phyloP scores from a whole-genome alignment of 2,888 invertebrate genomes.

The Mactromeris polynyma region DNA sequence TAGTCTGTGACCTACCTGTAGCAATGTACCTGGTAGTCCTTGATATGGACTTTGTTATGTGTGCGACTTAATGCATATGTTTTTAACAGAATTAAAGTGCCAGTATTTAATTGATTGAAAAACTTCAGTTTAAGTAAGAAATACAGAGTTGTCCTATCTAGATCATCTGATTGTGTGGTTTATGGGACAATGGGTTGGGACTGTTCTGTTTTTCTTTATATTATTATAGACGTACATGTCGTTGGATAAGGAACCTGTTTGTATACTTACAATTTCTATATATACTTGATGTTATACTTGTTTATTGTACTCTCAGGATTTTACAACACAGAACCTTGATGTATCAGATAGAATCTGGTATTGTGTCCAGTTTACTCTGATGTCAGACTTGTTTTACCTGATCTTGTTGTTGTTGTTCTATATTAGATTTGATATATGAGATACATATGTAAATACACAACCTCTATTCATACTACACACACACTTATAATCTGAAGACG shows the following conservation, averaged over 20 bases:
- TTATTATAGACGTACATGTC: background rate
- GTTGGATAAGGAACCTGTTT: background rate
- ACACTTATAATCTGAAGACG: background rate
- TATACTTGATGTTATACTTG: background rate
- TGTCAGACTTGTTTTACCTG: background rate
- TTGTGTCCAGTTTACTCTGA: background rate
- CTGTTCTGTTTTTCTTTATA: background rate
- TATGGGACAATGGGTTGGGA: background rate
- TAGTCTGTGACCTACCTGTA: no score
- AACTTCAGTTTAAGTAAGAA: no score
- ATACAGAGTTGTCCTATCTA: no score
- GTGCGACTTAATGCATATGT: no score
- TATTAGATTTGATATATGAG: background rate
- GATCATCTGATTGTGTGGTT: no score
- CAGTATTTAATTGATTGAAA: no score
- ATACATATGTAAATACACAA: background rate
- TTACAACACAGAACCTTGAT: background rate
- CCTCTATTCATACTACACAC: background rate
- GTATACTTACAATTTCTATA: background rate
- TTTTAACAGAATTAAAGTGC: no score
- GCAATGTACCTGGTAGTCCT: no score
- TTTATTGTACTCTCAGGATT: background rate
- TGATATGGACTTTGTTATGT: no score
- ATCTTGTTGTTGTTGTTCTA: background rate
- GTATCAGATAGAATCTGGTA: background rate